Conservation (phyloP, 1,140 invertebrate genomes). For the Melanaphis sacchari region DNA sequence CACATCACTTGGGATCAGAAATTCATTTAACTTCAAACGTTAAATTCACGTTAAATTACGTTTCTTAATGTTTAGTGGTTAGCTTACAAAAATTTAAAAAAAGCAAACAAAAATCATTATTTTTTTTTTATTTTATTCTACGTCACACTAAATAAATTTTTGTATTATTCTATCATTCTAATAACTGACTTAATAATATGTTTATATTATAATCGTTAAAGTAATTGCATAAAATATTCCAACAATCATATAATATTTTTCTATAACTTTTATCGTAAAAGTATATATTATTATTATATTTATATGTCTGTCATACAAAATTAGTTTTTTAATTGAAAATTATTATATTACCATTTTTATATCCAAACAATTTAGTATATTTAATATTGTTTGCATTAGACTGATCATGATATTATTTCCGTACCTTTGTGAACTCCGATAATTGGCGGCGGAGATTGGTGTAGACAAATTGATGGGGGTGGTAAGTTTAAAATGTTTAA, state of each 20-base stretch:
- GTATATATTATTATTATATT: neutral
- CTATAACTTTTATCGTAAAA: neutral
- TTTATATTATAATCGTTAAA: neutral
- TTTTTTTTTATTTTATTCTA: neutral
- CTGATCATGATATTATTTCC: neutral
- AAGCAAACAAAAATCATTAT: neutral
- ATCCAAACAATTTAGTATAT: neutral
- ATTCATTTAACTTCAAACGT: neutral
- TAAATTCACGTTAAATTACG: too few relatives aligned
- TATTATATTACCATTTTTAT: too few relatives aligned
- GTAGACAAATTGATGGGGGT: fast-evolving
- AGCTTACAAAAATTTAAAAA: neutral
- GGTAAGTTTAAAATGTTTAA: neutral
- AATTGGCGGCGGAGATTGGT: neutral
- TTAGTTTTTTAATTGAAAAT: neutral
- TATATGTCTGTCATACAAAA: fast-evolving
- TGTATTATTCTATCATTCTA: neutral
- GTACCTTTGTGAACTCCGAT: neutral
- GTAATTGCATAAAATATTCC: neutral
- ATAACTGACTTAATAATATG: neutral
- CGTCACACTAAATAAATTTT: neutral
- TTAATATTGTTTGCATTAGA: too few relatives aligned
- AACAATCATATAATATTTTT: neutral
- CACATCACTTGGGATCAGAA: neutral
- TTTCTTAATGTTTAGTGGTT: neutral